Evolutionary conservation across 2,797 vertebrate genomes (phyloP).

Genomic region (Phylloscopus collybita): DNA sequence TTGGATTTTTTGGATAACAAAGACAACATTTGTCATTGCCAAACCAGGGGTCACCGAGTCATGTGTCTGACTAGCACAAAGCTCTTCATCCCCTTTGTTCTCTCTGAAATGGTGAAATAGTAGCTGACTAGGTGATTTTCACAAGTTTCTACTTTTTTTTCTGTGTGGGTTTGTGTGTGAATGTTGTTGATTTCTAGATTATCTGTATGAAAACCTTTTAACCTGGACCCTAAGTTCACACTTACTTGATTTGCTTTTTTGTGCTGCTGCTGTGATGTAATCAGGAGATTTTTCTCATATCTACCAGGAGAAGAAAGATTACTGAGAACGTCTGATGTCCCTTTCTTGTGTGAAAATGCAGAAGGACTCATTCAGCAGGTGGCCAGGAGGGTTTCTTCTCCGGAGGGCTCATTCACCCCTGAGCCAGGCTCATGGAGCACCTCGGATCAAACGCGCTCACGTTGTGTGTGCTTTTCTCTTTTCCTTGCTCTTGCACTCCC

Average conservation of each 20-base stretch:
- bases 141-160: not conserved
- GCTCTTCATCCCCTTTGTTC: not conserved
- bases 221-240: not conserved
- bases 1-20: constrained; percentile 33
- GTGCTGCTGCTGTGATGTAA: not conserved
- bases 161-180: not conserved
- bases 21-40: not conserved
- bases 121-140: not conserved
- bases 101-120: not conserved
- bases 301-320: not conserved
- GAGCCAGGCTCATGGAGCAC: not conserved
- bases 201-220: not conserved
- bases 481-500: constrained; percentile 61
- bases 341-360: not conserved
- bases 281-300: not conserved
- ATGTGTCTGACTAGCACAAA: not conserved
- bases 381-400: not conserved
- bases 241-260: not conserved
- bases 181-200: not conserved
- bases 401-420: not conserved
- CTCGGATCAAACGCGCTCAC: not conserved
- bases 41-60: not conserved
- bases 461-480: not conserved
- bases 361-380: not conserved
- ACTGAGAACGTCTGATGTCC: not conserved